phyloP scores from a whole-genome alignment of 2,888 invertebrate species.

The Coronaproctus castanopsis region DNA sequence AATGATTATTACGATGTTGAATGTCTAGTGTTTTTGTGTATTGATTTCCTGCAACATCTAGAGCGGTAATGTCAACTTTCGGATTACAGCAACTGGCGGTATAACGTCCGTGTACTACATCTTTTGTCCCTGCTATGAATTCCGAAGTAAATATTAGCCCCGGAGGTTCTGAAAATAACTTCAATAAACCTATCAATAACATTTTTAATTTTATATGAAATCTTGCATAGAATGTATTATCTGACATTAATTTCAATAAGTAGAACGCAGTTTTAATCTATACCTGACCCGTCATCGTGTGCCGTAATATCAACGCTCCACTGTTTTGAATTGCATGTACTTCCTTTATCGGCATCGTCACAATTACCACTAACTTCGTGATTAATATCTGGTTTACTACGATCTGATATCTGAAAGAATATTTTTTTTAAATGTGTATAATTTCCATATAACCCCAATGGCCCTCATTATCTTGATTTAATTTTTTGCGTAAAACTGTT shows the following conservation, averaged over 20 bases:
- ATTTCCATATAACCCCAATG: too few species aligned
- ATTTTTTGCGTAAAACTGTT: too few species aligned
- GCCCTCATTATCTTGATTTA: too few species aligned
- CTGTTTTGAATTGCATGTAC: slow-evolving; percentile 38
- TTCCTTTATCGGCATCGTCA: slow-evolving; percentile 31
- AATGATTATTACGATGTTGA: slow-evolving; percentile 30
- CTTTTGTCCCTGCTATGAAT: slow-evolving; percentile 46
- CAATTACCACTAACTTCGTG: slow-evolving; percentile 46
- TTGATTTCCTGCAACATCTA: slow-evolving; percentile 46
- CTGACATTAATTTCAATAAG: too few species aligned
- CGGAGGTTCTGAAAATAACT: slow-evolving; percentile 24
- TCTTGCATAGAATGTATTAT: too few species aligned
- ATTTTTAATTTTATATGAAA: too few species aligned
- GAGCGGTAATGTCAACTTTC: slow-evolving; percentile 41
- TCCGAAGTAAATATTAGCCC: slow-evolving; percentile 40
- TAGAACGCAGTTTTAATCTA: too few species aligned
- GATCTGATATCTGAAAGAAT: slow-evolving; percentile 27
- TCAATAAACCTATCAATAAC: slow-evolving; percentile 17
- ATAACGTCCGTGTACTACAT: slow-evolving; percentile 43
- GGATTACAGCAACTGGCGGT: slow-evolving; percentile 52
- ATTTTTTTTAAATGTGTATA: background rate
- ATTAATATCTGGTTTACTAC: slow-evolving; percentile 35
- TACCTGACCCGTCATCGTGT: slow-evolving; percentile 43
- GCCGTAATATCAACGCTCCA: slow-evolving; percentile 51
- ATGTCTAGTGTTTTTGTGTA: slow-evolving; percentile 41